These are phyloP conservation scores for Sceloporus undulatus DNA, from an alignment of 2,113 vertebrate genomes.

Conservation along the genomic window DNA sequence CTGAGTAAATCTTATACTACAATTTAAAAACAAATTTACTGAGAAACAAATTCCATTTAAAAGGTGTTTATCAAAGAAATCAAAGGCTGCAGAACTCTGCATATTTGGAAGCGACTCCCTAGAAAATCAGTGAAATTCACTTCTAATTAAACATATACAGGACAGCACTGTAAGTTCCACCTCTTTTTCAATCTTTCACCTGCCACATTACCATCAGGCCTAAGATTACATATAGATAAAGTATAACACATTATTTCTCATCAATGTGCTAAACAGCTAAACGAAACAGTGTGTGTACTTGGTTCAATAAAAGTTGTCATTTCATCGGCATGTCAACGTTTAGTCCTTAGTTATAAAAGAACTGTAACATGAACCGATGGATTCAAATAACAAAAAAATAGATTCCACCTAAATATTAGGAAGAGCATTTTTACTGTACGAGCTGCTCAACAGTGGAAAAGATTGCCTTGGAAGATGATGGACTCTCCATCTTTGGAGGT, in stretches of 20 bases:
- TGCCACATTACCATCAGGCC: neutral
- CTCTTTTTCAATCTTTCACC: neutral
- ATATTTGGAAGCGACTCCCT: neutral
- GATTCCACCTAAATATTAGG: no score
- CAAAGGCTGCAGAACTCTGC: neutral
- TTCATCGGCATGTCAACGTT: neutral
- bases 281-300: no score
- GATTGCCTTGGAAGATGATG: no score
- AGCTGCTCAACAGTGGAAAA: no score
- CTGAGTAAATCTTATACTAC: neutral
- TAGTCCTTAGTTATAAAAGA: neutral
- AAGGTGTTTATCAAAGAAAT: neutral
- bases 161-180: neutral
- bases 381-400: no score
- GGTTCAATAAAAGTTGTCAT: neutral
- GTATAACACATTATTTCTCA: neutral
- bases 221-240: neutral
- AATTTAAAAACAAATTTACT: neutral
- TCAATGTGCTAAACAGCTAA: neutral
- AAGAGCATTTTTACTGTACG: no score
- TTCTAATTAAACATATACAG: neutral
- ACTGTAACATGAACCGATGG: neutral
- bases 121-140: neutral
- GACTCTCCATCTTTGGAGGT: no score
- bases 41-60: neutral